Base-by-base conservation (phyloP, 1,140 invertebrate genomes). In the Epicauta chinensis region DNA sequence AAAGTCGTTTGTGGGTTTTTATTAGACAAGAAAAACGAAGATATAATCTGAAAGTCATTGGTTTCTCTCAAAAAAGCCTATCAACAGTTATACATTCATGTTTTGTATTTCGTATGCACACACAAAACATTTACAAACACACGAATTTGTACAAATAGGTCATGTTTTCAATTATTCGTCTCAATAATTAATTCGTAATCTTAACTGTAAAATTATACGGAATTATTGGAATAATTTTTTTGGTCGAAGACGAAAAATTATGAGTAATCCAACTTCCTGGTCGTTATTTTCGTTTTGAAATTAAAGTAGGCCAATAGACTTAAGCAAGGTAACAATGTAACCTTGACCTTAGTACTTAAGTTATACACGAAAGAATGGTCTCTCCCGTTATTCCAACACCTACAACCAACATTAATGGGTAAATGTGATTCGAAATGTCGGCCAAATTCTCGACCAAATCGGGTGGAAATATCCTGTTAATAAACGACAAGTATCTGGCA, bases 351-450 rank as follows among this genome's bases (percentile, higher is more conserved):
- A 15, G 13, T 15, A 14, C 14, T 16, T 38, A 14, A 16, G 16
- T 11, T 39, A 34, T 34, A 34, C 32, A 34, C 10, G 32, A 34
- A 34, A 34, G 12, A 41, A 23, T 41, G 16, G 5, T 41, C n/a
- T 41, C 16, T 23, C 17, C 39, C 16, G 13, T 23, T 31, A 30
- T 30, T 13, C 14, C 23, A 13, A 23, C 29, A 30, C 41, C 30
- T 43, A 30, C 41, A 43, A 43, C 12, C 41, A 23, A 14, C 41
- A 11, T 43, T 23, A 41, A 23, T 16, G 16, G 39, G 9, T 41
- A 17, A 13, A 5, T 11, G 39, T 41, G 11, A n/a, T 41, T 14
- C 7, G 14, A 16, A 16, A 11, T 13, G 16, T n/a, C 32, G 10
- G 12, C 12, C 32, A 12, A 34, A 34, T 34, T 34, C 32, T 34